A percentile compares a stretch with the other conserved stretches of the same genome.
Conservation (phyloP, 2,888 invertebrate genomes). For the Nemapogon koenigi region DNA sequence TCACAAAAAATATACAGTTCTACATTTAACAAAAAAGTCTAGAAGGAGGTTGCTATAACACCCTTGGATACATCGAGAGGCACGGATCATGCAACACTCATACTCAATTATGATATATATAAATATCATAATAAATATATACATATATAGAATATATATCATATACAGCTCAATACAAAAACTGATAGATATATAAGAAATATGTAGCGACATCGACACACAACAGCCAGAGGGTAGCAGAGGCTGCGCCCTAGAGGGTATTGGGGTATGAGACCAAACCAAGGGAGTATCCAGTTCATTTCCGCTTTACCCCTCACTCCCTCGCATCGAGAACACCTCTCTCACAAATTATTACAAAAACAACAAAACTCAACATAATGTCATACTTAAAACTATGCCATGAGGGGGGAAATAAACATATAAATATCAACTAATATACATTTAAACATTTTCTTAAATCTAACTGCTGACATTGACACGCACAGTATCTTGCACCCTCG, state of each 20-base stretch:
- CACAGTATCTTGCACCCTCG: too few species aligned
- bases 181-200: slow-evolving; percentile 23
- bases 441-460: too few species aligned
- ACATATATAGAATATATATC: slow-evolving; percentile 45
- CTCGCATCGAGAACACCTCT: slow-evolving; percentile 65
- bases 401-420: slow-evolving; percentile 23
- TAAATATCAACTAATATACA: too few species aligned
- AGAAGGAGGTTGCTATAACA: slow-evolving; percentile 51
- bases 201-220: slow-evolving; percentile 12
- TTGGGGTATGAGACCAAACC: slow-evolving; percentile 49
- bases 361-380: slow-evolving; percentile 50
- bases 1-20: slow-evolving; percentile 39
- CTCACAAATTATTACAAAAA: slow-evolving; percentile 59
- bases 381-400: slow-evolving; percentile 34
- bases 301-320: slow-evolving; percentile 64
- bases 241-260: slow-evolving; percentile 59
- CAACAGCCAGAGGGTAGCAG: slow-evolving; percentile 58
- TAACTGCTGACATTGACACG: too few species aligned
- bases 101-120: slow-evolving; percentile 16
- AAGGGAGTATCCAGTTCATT: slow-evolving; percentile 60
- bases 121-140: slow-evolving; percentile 24
- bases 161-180: slow-evolving; percentile 23
- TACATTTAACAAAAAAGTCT: slow-evolving; percentile 61
- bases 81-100: slow-evolving; percentile 65
- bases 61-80: slow-evolving; percentile 51